Base-by-base conservation (phyloP, 53 echinoderm and acorn worm species). In the Paracentrotus lividus region DNA sequence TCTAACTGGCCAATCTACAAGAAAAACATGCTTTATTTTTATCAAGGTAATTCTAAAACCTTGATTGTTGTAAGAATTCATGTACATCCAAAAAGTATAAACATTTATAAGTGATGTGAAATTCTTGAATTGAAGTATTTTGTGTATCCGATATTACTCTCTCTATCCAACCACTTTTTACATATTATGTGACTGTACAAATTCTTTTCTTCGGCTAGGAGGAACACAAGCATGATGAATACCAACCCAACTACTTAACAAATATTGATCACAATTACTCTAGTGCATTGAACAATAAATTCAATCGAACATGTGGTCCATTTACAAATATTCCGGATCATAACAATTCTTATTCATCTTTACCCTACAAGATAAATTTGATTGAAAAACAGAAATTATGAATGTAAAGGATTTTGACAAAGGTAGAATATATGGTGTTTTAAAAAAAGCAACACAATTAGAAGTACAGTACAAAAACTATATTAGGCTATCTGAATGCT, bases 401-500 rank as follows among this genome's bases (percentile, higher is more conserved):
- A 72, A 72, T 36, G 40, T 72, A 72, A 36, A 36, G 72, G 72
- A 72, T 40, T 72, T 72, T 57, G 57, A 57, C 21, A 40, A 36
- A 72, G 72, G 49, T 51, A 85, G 85, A n/a, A 15, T 85, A 85
- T 85, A 51, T 85, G 85, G 85, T 16, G 51, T 72, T 72, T n/a
- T n/a, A n/a, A 40, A 72, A 72, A 72, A 72, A 72, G 40, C 72
- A 72, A 72, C 40, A 72, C 72, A 72, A 72, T 72, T 53, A 32
- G 58, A 53, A 58, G 34, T 57, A 88, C 88, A 88, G 36, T 88
- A 56, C 88, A 54, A 55, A 90, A 90, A 90, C 90, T 90, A 90
- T 90, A 90, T 65, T 49, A 65, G n/a, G 49, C 64, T 90, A 88
- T 90, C 49, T 90, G 90, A 42, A 90, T 43, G 90, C 90, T 64